These are phyloP conservation scores for Bimastos eiseni DNA, from an alignment of 2,888 invertebrate genomes.

Conservation along the genomic window DNA sequence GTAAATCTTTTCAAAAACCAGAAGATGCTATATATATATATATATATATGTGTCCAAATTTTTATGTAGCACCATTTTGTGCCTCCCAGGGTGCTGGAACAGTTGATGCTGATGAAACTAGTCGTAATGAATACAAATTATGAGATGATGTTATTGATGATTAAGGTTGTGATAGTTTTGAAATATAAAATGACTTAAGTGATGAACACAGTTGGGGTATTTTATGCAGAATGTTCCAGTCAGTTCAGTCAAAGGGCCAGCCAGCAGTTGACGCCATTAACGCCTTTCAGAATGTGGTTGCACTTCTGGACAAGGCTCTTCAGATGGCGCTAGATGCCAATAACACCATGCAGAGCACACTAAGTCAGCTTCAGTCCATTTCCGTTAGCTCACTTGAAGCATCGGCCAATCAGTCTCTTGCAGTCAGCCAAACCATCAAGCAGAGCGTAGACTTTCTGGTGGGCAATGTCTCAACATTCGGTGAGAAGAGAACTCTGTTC, in stretches of 20 bases:
- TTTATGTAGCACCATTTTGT: too few relatives aligned
- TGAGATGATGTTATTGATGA: neutral
- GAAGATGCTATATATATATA: too few relatives aligned
- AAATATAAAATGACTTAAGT: neutral
- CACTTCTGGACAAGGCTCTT: conserved; percentile 40
- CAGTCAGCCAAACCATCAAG: neutral
- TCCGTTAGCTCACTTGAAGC: conserved; percentile 35
- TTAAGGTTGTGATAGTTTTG: neutral
- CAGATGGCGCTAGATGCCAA: conserved; percentile 42
- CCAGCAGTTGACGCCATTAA: conserved; percentile 46
- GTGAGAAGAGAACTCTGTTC: neutral
- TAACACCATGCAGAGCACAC: conserved; percentile 39
- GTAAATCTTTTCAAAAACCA: too few relatives aligned
- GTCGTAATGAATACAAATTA: too few relatives aligned
- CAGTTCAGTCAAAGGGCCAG: conserved; percentile 43
- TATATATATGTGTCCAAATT: too few relatives aligned
- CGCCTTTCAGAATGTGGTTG: conserved; percentile 42
- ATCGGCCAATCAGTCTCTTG: conserved; percentile 35
- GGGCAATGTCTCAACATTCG: neutral
- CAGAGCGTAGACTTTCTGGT: neutral
- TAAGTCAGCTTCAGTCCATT: conserved; percentile 21
- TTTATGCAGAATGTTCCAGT: conserved; percentile 42
- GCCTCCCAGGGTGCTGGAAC: too few relatives aligned
- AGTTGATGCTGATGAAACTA: too few relatives aligned
- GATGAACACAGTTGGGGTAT: neutral